These are phyloP conservation scores for Agrotis exclamationis DNA, from an alignment of 2,888 invertebrate species.

Conservation along the genomic window DNA sequence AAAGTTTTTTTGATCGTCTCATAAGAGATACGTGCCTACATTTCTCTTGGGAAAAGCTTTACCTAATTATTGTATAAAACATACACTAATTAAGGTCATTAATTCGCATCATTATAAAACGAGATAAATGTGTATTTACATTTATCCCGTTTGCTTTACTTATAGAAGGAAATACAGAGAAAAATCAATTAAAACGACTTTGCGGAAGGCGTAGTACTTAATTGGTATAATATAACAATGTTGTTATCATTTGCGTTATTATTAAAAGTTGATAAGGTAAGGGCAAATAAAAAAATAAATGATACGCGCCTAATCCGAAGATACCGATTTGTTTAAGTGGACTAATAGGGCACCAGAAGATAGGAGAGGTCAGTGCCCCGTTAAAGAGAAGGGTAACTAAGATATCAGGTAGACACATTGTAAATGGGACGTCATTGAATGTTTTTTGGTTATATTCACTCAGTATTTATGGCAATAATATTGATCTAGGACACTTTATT, in stretches of 20 bases:
- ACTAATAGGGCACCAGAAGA: slow-evolving; percentile 79
- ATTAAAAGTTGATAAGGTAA: slow-evolving; percentile 26
- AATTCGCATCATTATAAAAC: slow-evolving; percentile 18
- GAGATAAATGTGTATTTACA: slow-evolving; percentile 6
- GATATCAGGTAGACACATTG: slow-evolving; percentile 54
- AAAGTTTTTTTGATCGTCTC: neutral
- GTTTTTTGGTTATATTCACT: neutral
- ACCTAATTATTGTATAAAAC: neutral
- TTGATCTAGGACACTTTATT: neutral
- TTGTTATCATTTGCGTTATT: slow-evolving; percentile 36
- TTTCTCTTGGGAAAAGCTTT: neutral
- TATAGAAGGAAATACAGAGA: slow-evolving; percentile 32
- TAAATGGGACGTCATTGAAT: neutral
- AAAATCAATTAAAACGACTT: slow-evolving; percentile 30
- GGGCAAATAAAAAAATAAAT: slow-evolving; percentile 36
- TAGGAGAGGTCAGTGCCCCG: slow-evolving; percentile 80
- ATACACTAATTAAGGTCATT: neutral
- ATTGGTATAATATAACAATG: slow-evolving; percentile 4
- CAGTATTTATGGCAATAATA: neutral
- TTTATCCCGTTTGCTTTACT: slow-evolving; percentile 27
- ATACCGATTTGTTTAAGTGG: slow-evolving; percentile 69
- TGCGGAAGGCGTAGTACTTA: slow-evolving; percentile 18
- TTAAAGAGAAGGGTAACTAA: slow-evolving; percentile 77
- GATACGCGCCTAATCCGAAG: slow-evolving; percentile 52
- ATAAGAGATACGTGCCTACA: neutral